Evolutionary conservation across 2,888 invertebrate genomes (phyloP).

Genomic region (Cephus sareptanus): DNA sequence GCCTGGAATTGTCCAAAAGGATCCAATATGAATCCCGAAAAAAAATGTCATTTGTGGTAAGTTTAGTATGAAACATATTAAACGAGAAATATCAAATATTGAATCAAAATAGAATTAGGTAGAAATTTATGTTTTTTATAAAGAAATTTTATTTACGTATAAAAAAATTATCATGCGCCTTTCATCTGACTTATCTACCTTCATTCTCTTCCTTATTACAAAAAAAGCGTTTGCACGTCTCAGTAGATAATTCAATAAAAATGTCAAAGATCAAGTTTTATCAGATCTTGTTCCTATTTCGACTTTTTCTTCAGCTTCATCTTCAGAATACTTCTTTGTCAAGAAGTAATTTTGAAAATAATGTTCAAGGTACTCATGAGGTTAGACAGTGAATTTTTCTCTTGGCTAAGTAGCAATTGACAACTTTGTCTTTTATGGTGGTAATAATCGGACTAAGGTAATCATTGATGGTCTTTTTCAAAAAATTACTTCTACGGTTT

Average conservation of each 20-base stretch:
- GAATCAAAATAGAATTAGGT: not conserved
- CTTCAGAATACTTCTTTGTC: not conserved
- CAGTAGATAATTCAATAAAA: not conserved
- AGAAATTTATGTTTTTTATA: conserved; percentile 38
- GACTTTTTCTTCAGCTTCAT: not conserved
- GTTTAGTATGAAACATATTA: not conserved
- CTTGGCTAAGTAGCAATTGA: not conserved
- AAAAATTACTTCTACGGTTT: no score
- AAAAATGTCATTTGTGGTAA: conserved; percentile 67
- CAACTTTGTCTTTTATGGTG: not conserved
- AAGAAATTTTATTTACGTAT: conserved; percentile 52
- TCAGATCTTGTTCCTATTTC: not conserved
- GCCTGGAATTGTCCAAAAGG: conserved; percentile 69
- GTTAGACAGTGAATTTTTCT: not conserved
- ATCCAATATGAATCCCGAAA: conserved; percentile 70
- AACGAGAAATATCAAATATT: not conserved
- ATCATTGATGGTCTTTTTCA: not conserved
- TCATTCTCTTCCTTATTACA: not conserved
- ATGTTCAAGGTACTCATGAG: not conserved
- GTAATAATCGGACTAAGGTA: not conserved
- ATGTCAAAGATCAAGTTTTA: not conserved
- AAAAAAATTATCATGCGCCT: conserved; percentile 13
- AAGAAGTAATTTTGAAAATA: not conserved
- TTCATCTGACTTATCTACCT: not conserved
- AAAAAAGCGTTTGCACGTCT: not conserved